Percentiles rank a stretch among this genome's conserved stretches.
These are phyloP conservation scores for Bathynomus jamesi DNA, from an alignment of 1,140 invertebrate genomes.

Conservation along the genomic window DNA sequence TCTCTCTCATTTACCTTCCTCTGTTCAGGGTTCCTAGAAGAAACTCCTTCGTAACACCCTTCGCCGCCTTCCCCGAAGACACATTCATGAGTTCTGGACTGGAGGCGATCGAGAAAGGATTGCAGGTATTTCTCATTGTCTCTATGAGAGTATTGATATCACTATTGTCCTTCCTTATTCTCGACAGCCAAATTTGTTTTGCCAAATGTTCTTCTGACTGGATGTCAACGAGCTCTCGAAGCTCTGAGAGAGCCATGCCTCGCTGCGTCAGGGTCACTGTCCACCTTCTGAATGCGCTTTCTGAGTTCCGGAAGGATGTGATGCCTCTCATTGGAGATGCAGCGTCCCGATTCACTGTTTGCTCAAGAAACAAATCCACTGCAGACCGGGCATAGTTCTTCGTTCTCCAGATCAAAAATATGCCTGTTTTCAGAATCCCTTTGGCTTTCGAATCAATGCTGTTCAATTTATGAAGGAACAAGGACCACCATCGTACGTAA, in stretches of 20 bases:
- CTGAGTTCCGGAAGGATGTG: slow-evolving; percentile 5
- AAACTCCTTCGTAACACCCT: too few species aligned
- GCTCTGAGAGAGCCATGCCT: too few species aligned
- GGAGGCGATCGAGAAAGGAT: too few species aligned
- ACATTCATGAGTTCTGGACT: too few species aligned
- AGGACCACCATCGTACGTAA: too few species aligned
- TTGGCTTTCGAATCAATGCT: slow-evolving; percentile 8
- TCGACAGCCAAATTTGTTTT: slow-evolving; percentile 1
- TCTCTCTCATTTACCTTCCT: too few species aligned
- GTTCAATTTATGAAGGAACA: slow-evolving; percentile 3
- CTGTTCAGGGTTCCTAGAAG: too few species aligned
- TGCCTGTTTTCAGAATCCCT: background rate
- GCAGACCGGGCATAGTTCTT: background rate
- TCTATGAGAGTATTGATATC: too few species aligned
- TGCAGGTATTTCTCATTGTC: too few species aligned
- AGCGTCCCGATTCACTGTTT: background rate
- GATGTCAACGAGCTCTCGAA: slow-evolving; percentile 3
- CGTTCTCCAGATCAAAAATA: background rate
- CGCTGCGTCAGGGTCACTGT: slow-evolving; percentile 6
- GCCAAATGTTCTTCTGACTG: too few species aligned
- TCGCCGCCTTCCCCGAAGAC: too few species aligned
- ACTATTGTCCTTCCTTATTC: too few species aligned
- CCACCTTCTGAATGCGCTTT: slow-evolving; percentile 11
- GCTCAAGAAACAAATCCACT: slow-evolving; percentile 7
- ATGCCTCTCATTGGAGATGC: slow-evolving; percentile 6